Evolutionary conservation across 1,140 invertebrate genomes (phyloP).

Genomic region (Drosophila punjabiensis): DNA sequence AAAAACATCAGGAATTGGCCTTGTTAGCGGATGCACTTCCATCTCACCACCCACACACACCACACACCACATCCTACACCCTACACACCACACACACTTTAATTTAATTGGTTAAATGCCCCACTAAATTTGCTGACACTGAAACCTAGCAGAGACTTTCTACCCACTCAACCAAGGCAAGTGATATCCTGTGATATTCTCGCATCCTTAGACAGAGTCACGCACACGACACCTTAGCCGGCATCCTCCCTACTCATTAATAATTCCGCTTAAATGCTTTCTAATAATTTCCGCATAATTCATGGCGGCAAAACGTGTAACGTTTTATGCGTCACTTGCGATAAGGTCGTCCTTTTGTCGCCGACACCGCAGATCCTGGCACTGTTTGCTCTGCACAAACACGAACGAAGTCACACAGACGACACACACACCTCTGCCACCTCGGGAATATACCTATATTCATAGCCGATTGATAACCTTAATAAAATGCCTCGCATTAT

Average conservation of each 20-base stretch:
- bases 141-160: conserved; percentile 1
- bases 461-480: conserved; percentile 83
- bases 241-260: conserved; percentile 63
- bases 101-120: conserved; percentile 19
- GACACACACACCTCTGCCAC: conserved; percentile 48
- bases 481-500: conserved; percentile 84
- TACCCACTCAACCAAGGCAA: neutral
- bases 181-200: conserved; percentile 7
- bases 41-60: neutral
- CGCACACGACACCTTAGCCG: conserved; percentile 27
- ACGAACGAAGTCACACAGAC: conserved; percentile 7
- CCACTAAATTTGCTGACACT: conserved; percentile 18
- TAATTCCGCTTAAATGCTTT: conserved; percentile 83
- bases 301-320: conserved; percentile 68
- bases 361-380: conserved; percentile 43
- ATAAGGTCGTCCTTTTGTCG: conserved; percentile 65
- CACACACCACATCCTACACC: neutral
- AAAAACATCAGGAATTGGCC: conserved; percentile 21
- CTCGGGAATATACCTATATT: conserved; percentile 57
- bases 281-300: conserved; percentile 84
- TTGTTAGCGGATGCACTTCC: conserved; percentile 10
- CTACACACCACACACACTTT: neutral
- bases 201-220: conserved; percentile 19
- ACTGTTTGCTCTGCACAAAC: conserved; percentile 68
- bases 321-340: conserved; percentile 78